A percentile compares a stretch with the other conserved stretches of the same genome.
Evolutionary conservation across 2,888 invertebrate species (phyloP).

Genomic region (Sipha maydis): DNA sequence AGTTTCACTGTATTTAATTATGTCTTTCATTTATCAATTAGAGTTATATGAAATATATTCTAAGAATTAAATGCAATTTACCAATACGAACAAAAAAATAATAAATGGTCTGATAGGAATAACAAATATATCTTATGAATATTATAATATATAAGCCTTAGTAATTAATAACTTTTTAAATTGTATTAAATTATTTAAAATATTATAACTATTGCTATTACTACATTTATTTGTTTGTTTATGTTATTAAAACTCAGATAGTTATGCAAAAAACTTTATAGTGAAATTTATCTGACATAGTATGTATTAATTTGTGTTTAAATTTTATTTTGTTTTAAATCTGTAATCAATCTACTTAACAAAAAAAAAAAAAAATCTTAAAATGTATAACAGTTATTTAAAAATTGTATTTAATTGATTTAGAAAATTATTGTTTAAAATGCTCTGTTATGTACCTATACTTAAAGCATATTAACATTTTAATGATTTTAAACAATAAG

Average conservation of each 20-base stretch:
- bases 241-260: background rate
- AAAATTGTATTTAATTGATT: background rate
- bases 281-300: background rate
- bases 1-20: background rate
- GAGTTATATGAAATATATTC: constrained; percentile 4
- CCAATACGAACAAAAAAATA: background rate
- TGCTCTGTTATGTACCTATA: too few relatives aligned
- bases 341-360: background rate
- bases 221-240: background rate
- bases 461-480: too few relatives aligned
- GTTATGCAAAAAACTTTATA: background rate
- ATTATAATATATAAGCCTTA: background rate
- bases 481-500: too few relatives aligned
- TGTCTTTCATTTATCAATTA: constrained; percentile 30
- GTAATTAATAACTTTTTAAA: background rate
- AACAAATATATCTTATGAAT: background rate
- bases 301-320: background rate
- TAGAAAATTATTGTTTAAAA: too few relatives aligned
- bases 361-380: background rate
- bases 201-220: background rate
- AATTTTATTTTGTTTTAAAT: background rate
- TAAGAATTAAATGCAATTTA: background rate
- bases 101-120: constrained; percentile 35
- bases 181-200: background rate
- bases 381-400: background rate